A percentile compares a stretch with the other conserved stretches of the same genome.
phyloP scores from a whole-genome alignment of 1,140 invertebrate genomes.

The Drosophila sturtevanti region DNA sequence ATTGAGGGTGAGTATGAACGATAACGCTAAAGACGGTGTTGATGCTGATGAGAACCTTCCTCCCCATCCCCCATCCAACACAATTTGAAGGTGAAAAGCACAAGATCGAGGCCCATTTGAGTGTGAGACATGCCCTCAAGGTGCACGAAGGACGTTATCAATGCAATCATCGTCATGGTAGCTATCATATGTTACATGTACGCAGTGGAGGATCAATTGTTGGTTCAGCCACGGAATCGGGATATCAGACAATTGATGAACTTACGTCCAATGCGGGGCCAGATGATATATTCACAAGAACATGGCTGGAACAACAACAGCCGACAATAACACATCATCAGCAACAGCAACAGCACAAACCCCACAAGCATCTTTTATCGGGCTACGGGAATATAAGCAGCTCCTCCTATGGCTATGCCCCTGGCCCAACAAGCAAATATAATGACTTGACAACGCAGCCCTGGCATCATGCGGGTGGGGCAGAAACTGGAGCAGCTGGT shows the following conservation, averaged over 20 bases:
- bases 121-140: constrained; percentile 71
- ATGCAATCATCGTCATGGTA: constrained; percentile 65
- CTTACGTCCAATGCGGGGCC: constrained; percentile 63
- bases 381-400: constrained; percentile 38
- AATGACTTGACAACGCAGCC: constrained; percentile 53
- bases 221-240: constrained; percentile 63
- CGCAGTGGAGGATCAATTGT: constrained; percentile 21
- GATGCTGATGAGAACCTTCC: not conserved
- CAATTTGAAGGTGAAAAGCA: constrained; percentile 72
- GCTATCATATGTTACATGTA: constrained; percentile 63
- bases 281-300: constrained; percentile 67
- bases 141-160: constrained; percentile 80
- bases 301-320: constrained; percentile 58
- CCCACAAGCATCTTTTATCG: constrained; percentile 47
- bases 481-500: not conserved
- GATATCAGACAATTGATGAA: constrained; percentile 74
- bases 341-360: constrained; percentile 18
- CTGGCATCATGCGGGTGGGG: constrained; percentile 44
- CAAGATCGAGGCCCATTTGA: constrained; percentile 78
- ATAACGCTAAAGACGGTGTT: not conserved
- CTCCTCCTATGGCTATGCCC: not conserved
- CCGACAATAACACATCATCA: constrained; percentile 21
- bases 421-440: constrained; percentile 25
- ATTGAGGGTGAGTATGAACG: constrained; percentile 78
- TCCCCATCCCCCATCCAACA: constrained; percentile 7